A percentile compares a stretch with the other conserved stretches of the same genome.
Evolutionary conservation across 1,140 invertebrate genomes (phyloP).

Genomic region (Drosophila tropicalis): DNA sequence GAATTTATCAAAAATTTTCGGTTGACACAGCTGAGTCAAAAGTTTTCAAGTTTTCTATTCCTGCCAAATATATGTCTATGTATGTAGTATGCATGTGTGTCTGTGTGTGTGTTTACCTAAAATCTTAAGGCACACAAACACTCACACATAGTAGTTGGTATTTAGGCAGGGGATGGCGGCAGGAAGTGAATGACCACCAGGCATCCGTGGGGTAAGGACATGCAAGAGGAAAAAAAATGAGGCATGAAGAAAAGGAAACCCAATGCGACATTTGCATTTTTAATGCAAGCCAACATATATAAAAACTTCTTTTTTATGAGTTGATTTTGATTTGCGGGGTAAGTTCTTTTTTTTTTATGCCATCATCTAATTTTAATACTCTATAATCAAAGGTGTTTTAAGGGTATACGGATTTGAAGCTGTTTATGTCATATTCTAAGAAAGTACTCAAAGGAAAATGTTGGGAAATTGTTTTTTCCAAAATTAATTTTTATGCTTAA

Average conservation of each 20-base stretch:
- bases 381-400: background rate
- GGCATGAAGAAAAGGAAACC: constrained; percentile 51
- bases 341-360: constrained; percentile 41
- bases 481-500: no score
- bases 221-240: constrained; percentile 24
- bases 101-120: constrained; percentile 69
- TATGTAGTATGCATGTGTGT: no score
- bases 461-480: no score
- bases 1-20: background rate
- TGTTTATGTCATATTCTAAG: no score
- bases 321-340: constrained; percentile 69
- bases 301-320: constrained; percentile 66
- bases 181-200: constrained; percentile 61
- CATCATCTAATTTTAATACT: constrained; percentile 39
- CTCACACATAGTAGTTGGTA: background rate
- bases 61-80: no score
- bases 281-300: constrained; percentile 81
- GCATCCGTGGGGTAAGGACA: constrained; percentile 39
- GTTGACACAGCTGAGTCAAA: constrained; percentile 18
- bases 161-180: constrained; percentile 29
- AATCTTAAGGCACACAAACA: constrained; percentile 56
- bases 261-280: constrained; percentile 83
- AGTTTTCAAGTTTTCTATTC: constrained; percentile 30
- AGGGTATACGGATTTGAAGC: background rate
- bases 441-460: no score